Conservation (phyloP, 2,888 invertebrate species). For the Pseudoips prasinana region DNA sequence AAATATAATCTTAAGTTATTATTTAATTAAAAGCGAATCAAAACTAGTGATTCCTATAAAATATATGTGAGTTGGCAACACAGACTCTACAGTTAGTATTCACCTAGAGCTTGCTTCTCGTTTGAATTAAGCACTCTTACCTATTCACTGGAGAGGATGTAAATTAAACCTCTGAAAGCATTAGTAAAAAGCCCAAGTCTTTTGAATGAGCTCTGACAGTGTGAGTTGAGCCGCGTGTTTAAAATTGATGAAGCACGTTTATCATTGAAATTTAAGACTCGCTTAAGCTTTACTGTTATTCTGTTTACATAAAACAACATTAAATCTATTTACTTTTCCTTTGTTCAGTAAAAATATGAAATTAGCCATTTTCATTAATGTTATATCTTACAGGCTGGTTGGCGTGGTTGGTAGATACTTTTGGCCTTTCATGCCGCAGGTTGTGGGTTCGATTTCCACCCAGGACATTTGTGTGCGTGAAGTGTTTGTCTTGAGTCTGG, state of each 20-base stretch:
- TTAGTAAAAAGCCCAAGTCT: constrained; percentile 68
- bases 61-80: constrained; percentile 18
- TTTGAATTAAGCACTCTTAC: constrained; percentile 58
- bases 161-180: constrained; percentile 73
- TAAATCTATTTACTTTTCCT: not conserved
- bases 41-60: no score
- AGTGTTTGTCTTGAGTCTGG: no score
- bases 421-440: no score
- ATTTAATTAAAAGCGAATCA: no score
- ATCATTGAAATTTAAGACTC: constrained; percentile 30
- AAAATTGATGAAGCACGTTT: constrained; percentile 52
- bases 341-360: no score
- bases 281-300: constrained; percentile 16
- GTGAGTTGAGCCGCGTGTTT: constrained; percentile 46
- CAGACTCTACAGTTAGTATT: constrained; percentile 18
- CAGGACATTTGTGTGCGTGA: no score
- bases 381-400: no score
- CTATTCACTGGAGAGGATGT: constrained; percentile 69
- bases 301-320: not conserved
- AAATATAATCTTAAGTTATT: no score
- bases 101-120: constrained; percentile 27
- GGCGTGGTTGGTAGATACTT: no score
- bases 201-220: constrained; percentile 56
- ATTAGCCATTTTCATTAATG: no score
- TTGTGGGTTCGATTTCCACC: no score